Base-by-base conservation (phyloP, 2,113 vertebrate species). In the Forbesichthys agassizii region DNA sequence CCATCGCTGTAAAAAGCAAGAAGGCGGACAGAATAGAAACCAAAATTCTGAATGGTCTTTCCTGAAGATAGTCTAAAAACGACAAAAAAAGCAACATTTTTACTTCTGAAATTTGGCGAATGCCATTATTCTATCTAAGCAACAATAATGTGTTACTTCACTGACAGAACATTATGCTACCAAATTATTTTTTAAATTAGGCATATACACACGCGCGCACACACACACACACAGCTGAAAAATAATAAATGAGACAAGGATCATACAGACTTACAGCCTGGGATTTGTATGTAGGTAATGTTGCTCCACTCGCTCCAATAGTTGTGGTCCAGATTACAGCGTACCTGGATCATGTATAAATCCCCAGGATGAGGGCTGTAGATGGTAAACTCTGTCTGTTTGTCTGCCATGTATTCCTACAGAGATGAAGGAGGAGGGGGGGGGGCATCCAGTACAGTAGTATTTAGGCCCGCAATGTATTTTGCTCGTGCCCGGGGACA, bases 331-430 rank as follows among this genome's bases (percentile, higher is more conserved):
- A 95, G 88, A 61, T 88, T 93, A 76, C 95, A 96, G 61, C 91
- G 95, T 62, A 96, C 93, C 78, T 96, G 93, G 20, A 95, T 86
- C 60, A 86, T 14, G 8, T 96, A 96, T 48, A 80, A 84, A 54
- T 78, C 84, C 68, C 94, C 93, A 0, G 94, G 93, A 66, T 86
- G 84, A 68, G 95, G 86, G 72, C 90, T 93, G 76, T 94, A 93
- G 69, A 95, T 69, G 56, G 85, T 94, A 70, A 89, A 93, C 14
- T 94, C 88, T 52, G 88, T 93, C 81, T 96, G 90, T 55, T 90
- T 91, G 1, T 92, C 94, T 62, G 92, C 90, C 66, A 73, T 86
- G 84, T 95, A 90, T 59, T 61, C 85, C 96, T 98, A 73, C 4
- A 84, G 27, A 79, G 66, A 68, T 27, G 27, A 84, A 64, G 18